Evolutionary conservation across 2,797 vertebrate species (phyloP), one percentile per base, ranked within the genome.

Genomic region (Echeneis naucrates): DNA sequence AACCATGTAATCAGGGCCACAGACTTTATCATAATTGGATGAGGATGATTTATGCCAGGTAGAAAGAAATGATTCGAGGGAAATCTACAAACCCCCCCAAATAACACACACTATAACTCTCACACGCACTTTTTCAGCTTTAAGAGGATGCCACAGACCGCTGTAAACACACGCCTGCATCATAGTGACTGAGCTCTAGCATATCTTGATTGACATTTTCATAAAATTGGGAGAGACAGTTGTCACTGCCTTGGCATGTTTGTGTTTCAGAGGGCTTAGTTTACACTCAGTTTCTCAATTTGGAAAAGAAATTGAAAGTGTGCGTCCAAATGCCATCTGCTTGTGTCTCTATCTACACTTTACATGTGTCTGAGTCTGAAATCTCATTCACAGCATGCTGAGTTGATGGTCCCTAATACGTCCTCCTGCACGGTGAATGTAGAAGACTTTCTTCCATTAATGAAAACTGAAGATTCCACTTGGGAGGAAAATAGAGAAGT

Each of bases 21-120:
- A 82, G 85, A 92, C 83, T 89, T 87, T 70, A 91, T 90, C 80
- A 88, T 92, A 92, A 94, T 89, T 93, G 87, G 80, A 90, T 88
- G 87, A 91, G 80, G 79, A 87, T 88, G 87, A 92, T 93, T 93
- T 88, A 93, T 90, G 63, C 72, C 71, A 87, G 84, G 85, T 86
- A 66, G 58, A 80, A 64, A 77, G 69, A 88, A 84, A 88, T 86
- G 80, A 89, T 82, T 74, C 64, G 68, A 53, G 40, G 33, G 60
- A 48, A 78, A 74, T 23, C 60, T 52, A 67, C 51, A 57, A 48
- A 23, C 59, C 69, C 17, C 27, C 21, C 11, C 1, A 2, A 52
- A 50, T 32, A 19, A 44, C 17, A 64, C 33, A 50, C 26, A 51
- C 42, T 61, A 48, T 38, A 33, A 26, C n/a, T 52, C 32, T 61